Conservation (phyloP, 2,113 vertebrate genomes). For the Colossoma macropomum region DNA sequence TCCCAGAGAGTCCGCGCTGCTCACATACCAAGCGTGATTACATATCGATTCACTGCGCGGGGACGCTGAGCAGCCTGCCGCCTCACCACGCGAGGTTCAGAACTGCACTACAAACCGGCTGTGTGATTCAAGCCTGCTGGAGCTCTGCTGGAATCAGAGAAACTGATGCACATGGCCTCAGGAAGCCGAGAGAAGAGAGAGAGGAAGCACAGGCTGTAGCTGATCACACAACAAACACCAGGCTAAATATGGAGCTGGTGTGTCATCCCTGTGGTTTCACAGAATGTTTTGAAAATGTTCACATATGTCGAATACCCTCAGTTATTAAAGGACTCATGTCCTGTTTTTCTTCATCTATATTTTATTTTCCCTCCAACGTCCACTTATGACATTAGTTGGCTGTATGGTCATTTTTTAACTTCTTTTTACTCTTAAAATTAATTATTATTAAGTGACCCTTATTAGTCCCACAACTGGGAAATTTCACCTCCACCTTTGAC, state of each 20-base stretch:
- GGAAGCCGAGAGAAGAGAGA: background rate
- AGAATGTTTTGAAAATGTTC: too few species aligned
- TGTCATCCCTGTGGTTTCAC: background rate
- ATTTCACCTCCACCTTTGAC: too few species aligned
- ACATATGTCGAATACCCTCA: too few species aligned
- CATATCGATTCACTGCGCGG: slow-evolving; percentile 15
- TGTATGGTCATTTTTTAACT: too few species aligned
- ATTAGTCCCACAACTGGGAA: too few species aligned
- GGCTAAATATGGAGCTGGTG: background rate
- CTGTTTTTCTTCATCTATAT: too few species aligned
- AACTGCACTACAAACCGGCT: background rate
- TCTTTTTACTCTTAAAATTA: too few species aligned
- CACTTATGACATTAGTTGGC: too few species aligned
- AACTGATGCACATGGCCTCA: too few species aligned
- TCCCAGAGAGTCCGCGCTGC: background rate
- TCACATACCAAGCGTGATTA: background rate
- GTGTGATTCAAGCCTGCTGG: background rate
- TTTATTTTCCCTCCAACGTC: too few species aligned
- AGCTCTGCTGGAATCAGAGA: background rate
- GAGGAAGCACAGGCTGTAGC: background rate
- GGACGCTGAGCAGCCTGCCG: background rate
- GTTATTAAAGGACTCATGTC: too few species aligned
- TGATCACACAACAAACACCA: background rate
- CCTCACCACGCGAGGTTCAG: background rate
- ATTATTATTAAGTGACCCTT: too few species aligned